Percentiles rank a stretch among this genome's conserved stretches.
Conservation (phyloP, 1,140 invertebrate genomes). For the Rhopalosiphum maidis region DNA sequence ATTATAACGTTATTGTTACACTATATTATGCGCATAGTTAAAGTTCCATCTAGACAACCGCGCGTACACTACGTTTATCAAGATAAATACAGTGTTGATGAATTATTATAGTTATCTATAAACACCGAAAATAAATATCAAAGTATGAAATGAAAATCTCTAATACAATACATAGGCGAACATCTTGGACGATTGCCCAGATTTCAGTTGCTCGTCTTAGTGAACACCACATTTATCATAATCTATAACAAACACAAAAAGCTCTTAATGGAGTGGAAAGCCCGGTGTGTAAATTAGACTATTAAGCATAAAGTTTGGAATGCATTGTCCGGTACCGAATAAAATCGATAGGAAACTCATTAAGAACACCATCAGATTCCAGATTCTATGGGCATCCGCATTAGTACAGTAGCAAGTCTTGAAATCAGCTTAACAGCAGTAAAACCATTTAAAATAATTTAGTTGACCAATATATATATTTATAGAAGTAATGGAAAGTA, state of each 20-base stretch:
- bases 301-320: background rate
- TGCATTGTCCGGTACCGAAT: background rate
- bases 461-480: background rate
- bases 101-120: background rate
- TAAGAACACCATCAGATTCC: background rate
- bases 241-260: background rate
- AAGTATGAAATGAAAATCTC: background rate
- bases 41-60: background rate
- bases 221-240: background rate
- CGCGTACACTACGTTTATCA: background rate
- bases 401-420: background rate
- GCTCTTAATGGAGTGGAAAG: background rate
- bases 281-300: background rate
- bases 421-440: background rate
- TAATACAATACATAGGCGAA: background rate
- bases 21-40: background rate
- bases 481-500: background rate
- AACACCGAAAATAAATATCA: background rate
- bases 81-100: background rate
- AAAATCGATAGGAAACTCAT: constrained; percentile 23
- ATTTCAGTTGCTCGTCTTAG: background rate
- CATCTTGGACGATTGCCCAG: background rate
- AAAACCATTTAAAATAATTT: background rate
- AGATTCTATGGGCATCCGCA: background rate
- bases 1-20: background rate